A percentile compares a stretch with the other conserved stretches of the same genome.
Conservation (phyloP, 2,113 vertebrate species). For the Oxyruncus cristatus region DNA sequence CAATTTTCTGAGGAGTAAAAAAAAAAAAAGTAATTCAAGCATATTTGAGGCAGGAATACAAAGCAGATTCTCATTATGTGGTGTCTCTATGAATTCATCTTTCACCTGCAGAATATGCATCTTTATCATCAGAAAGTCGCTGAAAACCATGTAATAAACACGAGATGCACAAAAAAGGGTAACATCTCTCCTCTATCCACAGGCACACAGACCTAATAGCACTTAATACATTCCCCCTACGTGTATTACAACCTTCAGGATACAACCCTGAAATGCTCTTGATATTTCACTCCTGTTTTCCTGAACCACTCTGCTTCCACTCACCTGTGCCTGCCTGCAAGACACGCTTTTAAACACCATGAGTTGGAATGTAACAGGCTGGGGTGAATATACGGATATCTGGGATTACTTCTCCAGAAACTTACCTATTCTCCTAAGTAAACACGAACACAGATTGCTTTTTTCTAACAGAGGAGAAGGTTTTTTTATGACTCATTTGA, state of each 20-base stretch:
- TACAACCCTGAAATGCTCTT: not conserved
- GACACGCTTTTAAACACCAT: not conserved
- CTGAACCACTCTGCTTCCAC: not conserved
- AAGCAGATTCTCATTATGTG: not conserved
- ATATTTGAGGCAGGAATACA: not conserved
- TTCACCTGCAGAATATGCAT: not conserved
- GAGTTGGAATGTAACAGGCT: not conserved
- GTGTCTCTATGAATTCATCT: not conserved
- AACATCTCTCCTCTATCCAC: not conserved
- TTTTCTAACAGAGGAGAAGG: not conserved
- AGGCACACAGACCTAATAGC: not conserved
- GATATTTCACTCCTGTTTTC: not conserved
- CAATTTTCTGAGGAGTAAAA: not conserved
- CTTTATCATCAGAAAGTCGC: not conserved
- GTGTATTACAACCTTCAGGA: not conserved
- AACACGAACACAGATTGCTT: not conserved
- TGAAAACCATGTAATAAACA: constrained; percentile 16
- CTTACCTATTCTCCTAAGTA: not conserved
- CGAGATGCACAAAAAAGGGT: not conserved
- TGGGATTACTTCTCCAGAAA: not conserved
- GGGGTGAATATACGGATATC: not conserved
- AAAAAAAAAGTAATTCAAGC: not conserved
- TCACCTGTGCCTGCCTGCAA: not conserved
- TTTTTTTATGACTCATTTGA: not conserved
- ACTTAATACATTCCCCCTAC: not conserved